Conservation (phyloP, 2,888 invertebrate species). For the Andricus curvator region DNA sequence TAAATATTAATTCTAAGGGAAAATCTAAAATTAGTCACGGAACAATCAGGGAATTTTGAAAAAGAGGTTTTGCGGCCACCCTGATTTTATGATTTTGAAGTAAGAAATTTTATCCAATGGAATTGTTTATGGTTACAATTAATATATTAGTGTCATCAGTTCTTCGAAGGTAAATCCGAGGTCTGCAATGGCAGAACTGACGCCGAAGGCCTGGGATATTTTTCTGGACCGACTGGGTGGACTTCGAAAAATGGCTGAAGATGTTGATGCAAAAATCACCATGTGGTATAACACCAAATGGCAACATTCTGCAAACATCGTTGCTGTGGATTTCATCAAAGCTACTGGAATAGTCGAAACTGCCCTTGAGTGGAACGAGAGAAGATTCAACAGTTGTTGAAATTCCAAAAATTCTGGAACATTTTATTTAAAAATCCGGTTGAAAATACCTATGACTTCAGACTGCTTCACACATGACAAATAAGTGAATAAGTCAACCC, state of each 20-base stretch:
- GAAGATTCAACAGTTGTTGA: constrained; percentile 51
- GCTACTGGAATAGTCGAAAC: constrained; percentile 85
- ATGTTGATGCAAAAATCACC: constrained; percentile 85
- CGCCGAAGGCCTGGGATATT: constrained; percentile 84
- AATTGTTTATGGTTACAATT: constrained; percentile 59
- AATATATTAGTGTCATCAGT: constrained; percentile 21
- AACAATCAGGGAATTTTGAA: no score
- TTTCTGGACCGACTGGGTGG: constrained; percentile 82
- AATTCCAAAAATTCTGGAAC: neutral
- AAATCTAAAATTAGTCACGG: no score
- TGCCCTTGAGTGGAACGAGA: constrained; percentile 69
- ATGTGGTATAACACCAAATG: constrained; percentile 84
- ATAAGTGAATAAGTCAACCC: no score
- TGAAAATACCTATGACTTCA: neutral
- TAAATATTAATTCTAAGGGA: no score
- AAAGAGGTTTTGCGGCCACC: no score
- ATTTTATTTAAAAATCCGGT: constrained; percentile 5
- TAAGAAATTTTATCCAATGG: neutral
- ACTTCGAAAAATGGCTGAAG: constrained; percentile 83
- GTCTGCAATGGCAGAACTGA: constrained; percentile 88
- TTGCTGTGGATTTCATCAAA: constrained; percentile 87
- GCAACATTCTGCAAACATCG: constrained; percentile 85
- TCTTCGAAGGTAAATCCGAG: constrained; percentile 68
- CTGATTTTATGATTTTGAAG: neutral
- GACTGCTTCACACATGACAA: no score